Evolutionary conservation across 1,140 invertebrate genomes (phyloP), one percentile per base, ranked within the genome.

Genomic region (Pygmarrhopalites habei): DNA sequence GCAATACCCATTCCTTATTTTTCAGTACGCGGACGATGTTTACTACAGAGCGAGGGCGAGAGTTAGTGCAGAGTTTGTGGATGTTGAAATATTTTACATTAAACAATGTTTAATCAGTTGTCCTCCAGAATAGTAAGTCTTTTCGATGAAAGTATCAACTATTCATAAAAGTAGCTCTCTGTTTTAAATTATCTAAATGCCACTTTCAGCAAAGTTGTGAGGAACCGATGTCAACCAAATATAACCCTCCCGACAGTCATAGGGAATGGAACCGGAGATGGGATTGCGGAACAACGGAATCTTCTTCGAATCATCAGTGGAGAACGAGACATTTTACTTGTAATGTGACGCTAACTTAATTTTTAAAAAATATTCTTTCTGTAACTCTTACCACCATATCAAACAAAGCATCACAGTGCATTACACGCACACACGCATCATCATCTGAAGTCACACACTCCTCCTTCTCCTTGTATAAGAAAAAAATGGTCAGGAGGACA

Each of bases 1-100:
- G 79, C 79, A 35, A 72, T 68, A 29, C 77, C 85, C 66, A 77
- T 77, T 69, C 35, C 47, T 65, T 12, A 51, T 58, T 58, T 46
- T 67, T 39, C 57, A 55, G 46, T 71, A 52, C 44, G 61, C 64
- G 57, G 53, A 56, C 39, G 29, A 56, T 62, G 49, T 60, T 71
- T 58, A 63, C 60, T 44, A 49, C 58, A 12, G 65, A 46, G n/a
- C 51, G 62, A 65, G 43, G 68, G 46, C 62, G 62, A 56, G 63
- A 52, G 15, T 56, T 30, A 62, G 21, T 73, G 25, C 63, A 49
- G 69, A 62, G 66, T 63, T 35, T 29, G 26, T 64, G 5, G 39
- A 56, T 21, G 21, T 32, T 51, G 41, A 64, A 65, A 56, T 56
- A 49, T 25, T 68, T 64, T 43, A 53, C 64, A 23, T 56, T n/a